These are phyloP conservation scores for Sesia bembeciformis DNA, from an alignment of 2,888 invertebrate species.

Conservation along the genomic window DNA sequence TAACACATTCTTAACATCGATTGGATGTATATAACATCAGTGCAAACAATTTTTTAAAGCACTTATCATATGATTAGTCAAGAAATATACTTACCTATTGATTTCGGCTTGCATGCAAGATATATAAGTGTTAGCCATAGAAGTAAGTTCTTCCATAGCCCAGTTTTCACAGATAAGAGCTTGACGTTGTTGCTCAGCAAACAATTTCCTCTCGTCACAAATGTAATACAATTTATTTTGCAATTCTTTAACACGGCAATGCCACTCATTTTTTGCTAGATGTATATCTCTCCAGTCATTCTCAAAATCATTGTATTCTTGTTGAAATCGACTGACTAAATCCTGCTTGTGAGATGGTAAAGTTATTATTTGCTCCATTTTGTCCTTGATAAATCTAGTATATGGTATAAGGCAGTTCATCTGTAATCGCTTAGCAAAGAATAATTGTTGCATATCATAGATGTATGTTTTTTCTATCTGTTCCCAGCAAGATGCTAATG, in stretches of 20 bases:
- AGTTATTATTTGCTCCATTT: conserved; percentile 69
- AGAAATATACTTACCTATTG: conserved; percentile 64
- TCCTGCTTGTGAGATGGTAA: conserved; percentile 75
- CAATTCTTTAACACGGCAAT: conserved; percentile 69
- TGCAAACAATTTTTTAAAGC: too few relatives aligned
- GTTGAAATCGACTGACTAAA: conserved; percentile 72
- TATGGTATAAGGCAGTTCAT: conserved; percentile 74
- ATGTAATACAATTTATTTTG: conserved; percentile 68
- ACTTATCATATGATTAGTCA: too few relatives aligned
- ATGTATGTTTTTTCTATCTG: conserved; percentile 64
- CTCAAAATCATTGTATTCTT: conserved; percentile 74
- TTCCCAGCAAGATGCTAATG: conserved; percentile 68
- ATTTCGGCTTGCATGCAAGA: conserved; percentile 76
- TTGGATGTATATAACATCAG: too few relatives aligned
- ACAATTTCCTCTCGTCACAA: conserved; percentile 70
- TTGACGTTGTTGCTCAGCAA: conserved; percentile 68
- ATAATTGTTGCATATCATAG: conserved; percentile 68
- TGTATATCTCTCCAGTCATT: conserved; percentile 71
- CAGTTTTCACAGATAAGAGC: conserved; percentile 72
- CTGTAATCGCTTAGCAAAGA: conserved; percentile 73
- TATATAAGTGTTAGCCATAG: conserved; percentile 71
- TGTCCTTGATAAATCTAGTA: conserved; percentile 62
- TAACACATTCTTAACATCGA: too few relatives aligned
- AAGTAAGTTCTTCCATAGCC: conserved; percentile 68
- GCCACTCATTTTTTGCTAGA: conserved; percentile 77